Conservation (phyloP, 2,797 vertebrate genomes). For the Poeciliopsis turneri region DNA sequence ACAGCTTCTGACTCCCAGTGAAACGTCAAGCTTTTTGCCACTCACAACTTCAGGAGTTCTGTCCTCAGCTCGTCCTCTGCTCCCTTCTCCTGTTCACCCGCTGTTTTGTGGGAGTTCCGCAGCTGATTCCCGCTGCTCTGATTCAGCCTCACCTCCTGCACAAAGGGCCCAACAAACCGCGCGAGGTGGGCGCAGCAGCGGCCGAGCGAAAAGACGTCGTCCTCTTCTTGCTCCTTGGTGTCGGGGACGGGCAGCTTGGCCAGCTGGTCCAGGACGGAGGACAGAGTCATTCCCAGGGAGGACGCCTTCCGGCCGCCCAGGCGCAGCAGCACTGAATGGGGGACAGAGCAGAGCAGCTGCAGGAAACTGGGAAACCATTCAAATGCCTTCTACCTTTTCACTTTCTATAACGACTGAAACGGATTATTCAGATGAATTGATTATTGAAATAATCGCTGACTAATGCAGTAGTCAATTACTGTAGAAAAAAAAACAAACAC, state of each 20-base stretch:
- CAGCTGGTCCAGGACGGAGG: constrained; percentile 88
- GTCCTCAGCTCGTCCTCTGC: constrained; percentile 84
- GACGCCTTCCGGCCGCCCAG: constrained; percentile 88
- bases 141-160: constrained; percentile 82
- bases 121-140: constrained; percentile 36
- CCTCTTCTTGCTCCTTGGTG: constrained; percentile 88
- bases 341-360: background rate
- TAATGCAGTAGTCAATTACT: no score
- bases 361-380: background rate
- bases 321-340: constrained; percentile 84
- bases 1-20: no score
- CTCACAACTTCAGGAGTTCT: constrained; percentile 95
- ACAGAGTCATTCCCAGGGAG: constrained; percentile 90
- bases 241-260: constrained; percentile 88
- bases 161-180: constrained; percentile 87
- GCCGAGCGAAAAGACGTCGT: constrained; percentile 87
- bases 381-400: background rate
- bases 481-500: no score
- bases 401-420: background rate
- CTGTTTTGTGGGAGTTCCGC: constrained; percentile 28
- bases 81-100: constrained; percentile 10
- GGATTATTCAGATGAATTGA: no score
- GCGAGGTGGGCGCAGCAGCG: constrained; percentile 86
- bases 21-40: constrained; percentile 6
- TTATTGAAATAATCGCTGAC: no score